Evolutionary conservation across 2,888 invertebrate genomes (phyloP), one percentile per base, ranked within the genome.

Genomic region (Chymomyza procnemis): DNA sequence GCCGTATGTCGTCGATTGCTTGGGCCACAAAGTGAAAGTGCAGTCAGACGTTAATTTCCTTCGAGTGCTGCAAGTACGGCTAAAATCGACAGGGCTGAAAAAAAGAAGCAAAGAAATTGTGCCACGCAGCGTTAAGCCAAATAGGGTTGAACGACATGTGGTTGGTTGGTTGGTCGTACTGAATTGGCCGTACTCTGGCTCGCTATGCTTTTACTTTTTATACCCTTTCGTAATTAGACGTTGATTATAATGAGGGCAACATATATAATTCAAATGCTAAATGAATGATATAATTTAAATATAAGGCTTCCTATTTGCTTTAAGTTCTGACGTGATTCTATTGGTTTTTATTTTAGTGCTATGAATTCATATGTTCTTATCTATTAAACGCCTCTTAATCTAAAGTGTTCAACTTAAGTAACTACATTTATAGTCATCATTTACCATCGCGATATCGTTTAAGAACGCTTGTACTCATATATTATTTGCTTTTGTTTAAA

Each of bases 11-110:
- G 66, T 16, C 65, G 41, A 56, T 54, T 48, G 54, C 66, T 46
- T 56, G 58, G 34, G 59, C 57, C 57, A 62, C 41, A 47, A 59
- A 85, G 82, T 83, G 82, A 82, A 82, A 85, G 82, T 85, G 76
- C 81, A 79, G 71, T 71, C 70, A 79, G 69, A 66, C 79, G 78
- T 79, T 73, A 79, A 84, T 74, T 80, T 78, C 63, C 74, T 64
- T 56, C 62, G 9, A 41, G 34, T 41, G 12, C 30, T 30, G 6
- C 34, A 41, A 41, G 34, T 41, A 12, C 34, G 12, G 34, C 12
- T 12, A 41, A 12, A 9, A 41, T 41, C 12, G 34, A 41, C 34
- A 41, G 34, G 34, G 34, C 34, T 41, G 48, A 9, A 41, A 41
- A 12, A 55, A 21, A 22, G 21, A 55, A 9, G 26, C 22, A 21